phyloP scores from a whole-genome alignment of 2,888 invertebrate species.

The Antheraea yamamai region DNA sequence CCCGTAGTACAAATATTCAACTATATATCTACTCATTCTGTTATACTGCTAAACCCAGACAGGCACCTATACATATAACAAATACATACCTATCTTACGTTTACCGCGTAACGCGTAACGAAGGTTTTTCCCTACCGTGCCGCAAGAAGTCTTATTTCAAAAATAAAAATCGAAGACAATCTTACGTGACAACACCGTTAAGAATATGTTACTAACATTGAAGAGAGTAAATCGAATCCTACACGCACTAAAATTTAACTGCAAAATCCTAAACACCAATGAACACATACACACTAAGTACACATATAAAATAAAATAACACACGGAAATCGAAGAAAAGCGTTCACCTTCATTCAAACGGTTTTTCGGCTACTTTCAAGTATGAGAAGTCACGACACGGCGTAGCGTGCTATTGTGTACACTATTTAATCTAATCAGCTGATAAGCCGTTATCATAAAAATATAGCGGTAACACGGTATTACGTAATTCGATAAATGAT shows the following conservation, averaged over 20 bases:
- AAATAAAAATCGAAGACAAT: not conserved
- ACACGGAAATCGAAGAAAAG: not conserved
- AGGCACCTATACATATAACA: no score
- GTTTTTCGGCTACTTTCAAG: not conserved
- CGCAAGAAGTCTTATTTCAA: no score
- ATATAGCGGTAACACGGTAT: not conserved
- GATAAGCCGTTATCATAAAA: constrained; percentile 1
- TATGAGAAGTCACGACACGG: not conserved
- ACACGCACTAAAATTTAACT: not conserved
- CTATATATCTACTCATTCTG: no score
- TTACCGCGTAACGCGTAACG: no score
- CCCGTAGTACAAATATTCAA: no score
- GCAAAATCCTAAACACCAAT: not conserved
- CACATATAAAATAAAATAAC: not conserved
- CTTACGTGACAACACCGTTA: not conserved
- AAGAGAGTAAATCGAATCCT: not conserved
- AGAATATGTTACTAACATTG: not conserved
- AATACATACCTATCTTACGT: no score
- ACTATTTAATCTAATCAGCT: not conserved
- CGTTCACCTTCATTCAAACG: constrained; percentile 1
- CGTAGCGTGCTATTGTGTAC: not conserved
- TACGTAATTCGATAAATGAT: not conserved
- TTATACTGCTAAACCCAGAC: no score
- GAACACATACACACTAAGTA: not conserved
- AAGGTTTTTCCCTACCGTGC: no score